These are phyloP conservation scores for Cheilinus undulatus DNA, from an alignment of 2,113 vertebrate genomes.

Conservation along the genomic window DNA sequence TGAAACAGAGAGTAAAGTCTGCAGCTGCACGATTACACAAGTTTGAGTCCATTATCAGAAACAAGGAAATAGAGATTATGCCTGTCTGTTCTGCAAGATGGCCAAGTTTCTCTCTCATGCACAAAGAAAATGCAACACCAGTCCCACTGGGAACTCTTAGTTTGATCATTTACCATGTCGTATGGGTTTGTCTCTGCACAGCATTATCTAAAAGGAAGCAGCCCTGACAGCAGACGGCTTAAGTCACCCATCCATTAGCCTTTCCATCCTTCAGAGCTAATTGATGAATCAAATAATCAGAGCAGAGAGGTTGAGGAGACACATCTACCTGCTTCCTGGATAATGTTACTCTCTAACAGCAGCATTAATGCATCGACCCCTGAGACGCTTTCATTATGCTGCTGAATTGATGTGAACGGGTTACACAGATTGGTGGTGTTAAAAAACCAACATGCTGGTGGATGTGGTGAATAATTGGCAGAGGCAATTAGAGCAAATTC, in stretches of 20 bases:
- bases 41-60: slow-evolving; percentile 18
- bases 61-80: slow-evolving; percentile 29
- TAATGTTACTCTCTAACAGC: slow-evolving; percentile 57
- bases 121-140: neutral
- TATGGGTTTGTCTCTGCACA: slow-evolving; percentile 59
- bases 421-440: slow-evolving; percentile 62
- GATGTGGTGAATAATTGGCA: slow-evolving; percentile 42
- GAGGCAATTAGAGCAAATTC: slow-evolving; percentile 66
- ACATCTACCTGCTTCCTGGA: slow-evolving; percentile 44
- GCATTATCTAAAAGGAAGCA: slow-evolving; percentile 85
- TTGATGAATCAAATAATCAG: slow-evolving; percentile 87
- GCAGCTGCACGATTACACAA: slow-evolving; percentile 14
- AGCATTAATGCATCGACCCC: slow-evolving; percentile 64
- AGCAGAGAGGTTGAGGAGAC: slow-evolving; percentile 86
- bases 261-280: slow-evolving; percentile 84
- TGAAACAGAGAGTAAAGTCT: slow-evolving; percentile 22
- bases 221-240: slow-evolving; percentile 87
- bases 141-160: too few relatives aligned
- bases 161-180: neutral
- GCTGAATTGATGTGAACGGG: slow-evolving; percentile 33
- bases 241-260: slow-evolving; percentile 79
- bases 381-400: slow-evolving; percentile 57
- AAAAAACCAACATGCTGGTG: slow-evolving; percentile 60
- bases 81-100: neutral
- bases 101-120: slow-evolving; percentile 35